Conservation (phyloP, 2,113 vertebrate genomes). For the Dromiciops gliroides region DNA sequence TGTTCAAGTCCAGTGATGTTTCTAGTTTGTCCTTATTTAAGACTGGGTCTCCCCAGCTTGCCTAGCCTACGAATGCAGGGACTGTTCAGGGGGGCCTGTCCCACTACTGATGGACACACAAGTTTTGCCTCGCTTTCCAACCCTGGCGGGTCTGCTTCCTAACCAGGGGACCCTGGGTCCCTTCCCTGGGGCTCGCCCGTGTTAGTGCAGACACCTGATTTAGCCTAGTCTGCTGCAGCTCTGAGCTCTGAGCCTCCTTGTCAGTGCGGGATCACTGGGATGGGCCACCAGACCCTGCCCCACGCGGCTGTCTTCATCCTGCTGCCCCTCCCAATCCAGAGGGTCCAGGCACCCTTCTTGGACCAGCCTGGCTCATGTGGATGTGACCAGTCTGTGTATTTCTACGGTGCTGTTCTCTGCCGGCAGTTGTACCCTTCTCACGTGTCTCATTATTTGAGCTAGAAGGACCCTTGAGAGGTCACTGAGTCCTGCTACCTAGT, state of each 20-base stretch:
- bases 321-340: neutral
- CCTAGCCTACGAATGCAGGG: too few relatives aligned
- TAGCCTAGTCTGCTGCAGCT: neutral
- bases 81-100: too few relatives aligned
- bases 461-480: neutral
- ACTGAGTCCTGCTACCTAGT: neutral
- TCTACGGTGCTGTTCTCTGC: neutral
- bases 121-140: neutral
- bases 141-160: too few relatives aligned
- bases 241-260: neutral
- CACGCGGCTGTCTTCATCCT: too few relatives aligned
- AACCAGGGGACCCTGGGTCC: too few relatives aligned
- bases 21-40: too few relatives aligned
- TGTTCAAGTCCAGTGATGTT: too few relatives aligned
- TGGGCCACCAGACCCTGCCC: neutral
- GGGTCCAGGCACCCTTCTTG: neutral
- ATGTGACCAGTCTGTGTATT: neutral
- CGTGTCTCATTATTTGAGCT: neutral
- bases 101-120: too few relatives aligned
- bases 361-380: neutral
- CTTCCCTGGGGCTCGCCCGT: neutral
- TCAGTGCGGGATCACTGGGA: too few relatives aligned
- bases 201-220: neutral
- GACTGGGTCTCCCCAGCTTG: too few relatives aligned
- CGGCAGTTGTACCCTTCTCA: too few relatives aligned